Base-by-base conservation (phyloP, 2,888 invertebrate species). In the Folsomia manolachei region DNA sequence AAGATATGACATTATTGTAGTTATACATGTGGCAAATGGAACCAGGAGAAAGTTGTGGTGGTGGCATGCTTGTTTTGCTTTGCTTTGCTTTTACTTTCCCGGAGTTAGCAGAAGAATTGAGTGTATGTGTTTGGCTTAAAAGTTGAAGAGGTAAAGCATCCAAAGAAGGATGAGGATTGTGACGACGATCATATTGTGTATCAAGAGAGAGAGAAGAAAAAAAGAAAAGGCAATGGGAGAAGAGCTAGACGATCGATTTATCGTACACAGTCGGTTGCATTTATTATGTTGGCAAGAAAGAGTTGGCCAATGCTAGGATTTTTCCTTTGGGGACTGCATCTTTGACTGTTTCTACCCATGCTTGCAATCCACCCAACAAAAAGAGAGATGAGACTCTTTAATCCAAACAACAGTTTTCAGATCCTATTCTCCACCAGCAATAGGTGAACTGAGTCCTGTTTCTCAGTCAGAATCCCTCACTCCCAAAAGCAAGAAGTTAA, bases 281-380 rank as follows among this genome's bases (percentile, higher is more conserved):
- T 74, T 76, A 76, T 76, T 74, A 74, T 74, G 74, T 74, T 74
- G 70, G 68, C 60, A 76, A 71, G 72, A 70, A 72, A 72, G 72
- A 76, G 72, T 69, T 70, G 60, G 69, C 68, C 62, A 72, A 67
- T 70, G 72, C 62, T 70, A 65, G 72, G 76, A 76, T 76, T 76
- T 76, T 71, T 72, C 76, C 72, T 72, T 19, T 72, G 76, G n/a
- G 74, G 74, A 72, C 76, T 76, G 67, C 71, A 56, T 56, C 56
- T 56, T 56, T 56, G 56, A 56, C 56, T 56, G 56, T 21, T 21
- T 56, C 56, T 19, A 56, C 56, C 56, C 56, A 51, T 67, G 7
- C 25, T 1, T 18, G 51, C 39, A 18, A 39, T 39, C 4, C 39
- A 39, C 39, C 39, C 39, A 39, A 39, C 39, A 14, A 14, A 39